Conservation (phyloP, 1,140 invertebrate genomes). For the Papilio polytes region DNA sequence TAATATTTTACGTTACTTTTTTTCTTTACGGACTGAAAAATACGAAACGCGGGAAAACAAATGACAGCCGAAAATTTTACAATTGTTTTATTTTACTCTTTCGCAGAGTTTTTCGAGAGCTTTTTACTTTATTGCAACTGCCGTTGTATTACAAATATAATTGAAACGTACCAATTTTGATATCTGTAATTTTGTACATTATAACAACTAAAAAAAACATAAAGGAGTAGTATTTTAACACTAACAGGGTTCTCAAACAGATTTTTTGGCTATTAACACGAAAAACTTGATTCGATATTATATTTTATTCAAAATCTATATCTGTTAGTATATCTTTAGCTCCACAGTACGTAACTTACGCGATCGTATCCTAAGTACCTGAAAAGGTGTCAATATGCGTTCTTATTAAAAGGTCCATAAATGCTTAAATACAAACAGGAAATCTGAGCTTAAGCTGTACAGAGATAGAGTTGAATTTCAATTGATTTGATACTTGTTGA, state of each 20-base stretch:
- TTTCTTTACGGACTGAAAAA: neutral
- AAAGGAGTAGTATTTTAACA: no score
- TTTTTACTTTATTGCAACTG: slow-evolving; percentile 9
- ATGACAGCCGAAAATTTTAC: slow-evolving; percentile 8
- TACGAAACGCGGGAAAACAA: slow-evolving; percentile 1
- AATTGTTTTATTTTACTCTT: slow-evolving; percentile 1
- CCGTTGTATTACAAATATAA: neutral
- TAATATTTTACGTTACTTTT: neutral
- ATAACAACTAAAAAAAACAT: neutral
- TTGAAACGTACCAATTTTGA: neutral
- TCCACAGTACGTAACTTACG: slow-evolving; percentile 12
- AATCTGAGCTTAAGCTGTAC: neutral
- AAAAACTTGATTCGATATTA: neutral
- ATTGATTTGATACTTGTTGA: slow-evolving; percentile 3
- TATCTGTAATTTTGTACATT: neutral
- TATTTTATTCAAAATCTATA: slow-evolving; percentile 6
- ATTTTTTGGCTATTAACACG: neutral
- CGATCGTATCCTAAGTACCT: slow-evolving; percentile 70
- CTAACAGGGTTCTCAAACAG: no score
- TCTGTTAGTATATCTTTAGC: slow-evolving; percentile 5
- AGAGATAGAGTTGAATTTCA: slow-evolving; percentile 38
- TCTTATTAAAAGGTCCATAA: slow-evolving; percentile 47
- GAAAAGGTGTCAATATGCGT: slow-evolving; percentile 75
- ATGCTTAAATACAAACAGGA: neutral
- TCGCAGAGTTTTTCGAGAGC: slow-evolving; percentile 7